Base-by-base conservation (phyloP, 2,888 invertebrate genomes). In the Prosopocoilus inquinatus region DNA sequence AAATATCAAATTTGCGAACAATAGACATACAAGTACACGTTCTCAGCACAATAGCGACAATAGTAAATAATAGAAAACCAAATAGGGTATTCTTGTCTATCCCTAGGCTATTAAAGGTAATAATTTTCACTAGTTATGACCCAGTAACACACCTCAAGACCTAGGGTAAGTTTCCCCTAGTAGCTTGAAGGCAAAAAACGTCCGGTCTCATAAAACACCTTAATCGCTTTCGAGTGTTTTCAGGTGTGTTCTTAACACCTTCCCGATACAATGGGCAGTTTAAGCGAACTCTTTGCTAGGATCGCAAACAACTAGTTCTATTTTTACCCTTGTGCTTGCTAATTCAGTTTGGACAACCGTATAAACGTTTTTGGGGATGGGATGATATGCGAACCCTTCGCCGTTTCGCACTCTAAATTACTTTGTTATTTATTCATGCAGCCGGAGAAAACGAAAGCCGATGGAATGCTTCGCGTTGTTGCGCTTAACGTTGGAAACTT, bases 181-280 rank as follows among this genome's bases (percentile, higher is more conserved):
- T 8, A 41, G 16, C 41, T 41, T 15, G 41, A 41, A 41, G 20
- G 20, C 2, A 41, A 41, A 41, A 9, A 15, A 36, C n/a, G 9
- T 15, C 3, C 41, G 41, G 16, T 41, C 55, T 56, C 54, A 58
- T 59, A 69, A 70, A 70, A 71, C 72, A 72, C 71, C 72, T 73
- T 74, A 75, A 75, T 75, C 75, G 73, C 66, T 73, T 72, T 73
- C 72, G 66, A 74, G 73, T 72, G 73, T 71, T 69, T 67, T 75
- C 75, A 75, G 75, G 73, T 75, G 74, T 72, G 71, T 70, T 71
- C 69, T 73, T 73, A 73, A 74, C 74, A 75, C 73, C 73, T 74
- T 66, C 67, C 61, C 64, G 57, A 59, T 58, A 67, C 65, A 66
- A 67, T 63, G 53, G 59, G 16, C 52, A 51, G 56, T 55, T 61